A percentile compares a stretch with the other conserved stretches of the same genome.
Conservation (phyloP, 2,797 vertebrate genomes). For the Halcyon chelicuti region DNA sequence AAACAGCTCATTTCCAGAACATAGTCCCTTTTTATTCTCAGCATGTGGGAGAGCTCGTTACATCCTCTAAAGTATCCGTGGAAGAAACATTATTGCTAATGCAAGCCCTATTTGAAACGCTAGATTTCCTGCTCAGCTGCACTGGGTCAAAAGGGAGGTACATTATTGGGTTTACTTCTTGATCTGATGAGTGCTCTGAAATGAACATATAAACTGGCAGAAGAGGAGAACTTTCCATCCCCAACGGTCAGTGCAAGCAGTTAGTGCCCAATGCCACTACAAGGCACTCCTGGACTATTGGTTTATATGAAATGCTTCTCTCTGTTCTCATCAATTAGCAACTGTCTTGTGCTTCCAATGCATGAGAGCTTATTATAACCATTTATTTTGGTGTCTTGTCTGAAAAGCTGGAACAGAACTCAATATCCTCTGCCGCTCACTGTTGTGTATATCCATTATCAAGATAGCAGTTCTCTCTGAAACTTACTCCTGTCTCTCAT, state of each 20-base stretch:
- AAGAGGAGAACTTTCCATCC: background rate
- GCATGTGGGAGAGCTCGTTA: background rate
- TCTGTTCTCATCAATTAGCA: background rate
- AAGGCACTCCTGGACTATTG: background rate
- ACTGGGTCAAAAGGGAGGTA: background rate
- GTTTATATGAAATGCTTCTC: background rate
- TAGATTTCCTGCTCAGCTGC: background rate
- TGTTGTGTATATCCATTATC: background rate
- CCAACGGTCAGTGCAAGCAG: background rate
- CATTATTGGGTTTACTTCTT: background rate
- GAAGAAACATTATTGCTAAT: background rate
- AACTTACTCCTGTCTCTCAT: background rate
- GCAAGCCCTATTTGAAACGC: background rate
- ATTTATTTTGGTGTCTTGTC: conserved; percentile 25
- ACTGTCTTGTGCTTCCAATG: background rate
- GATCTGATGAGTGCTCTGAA: background rate
- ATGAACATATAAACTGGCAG: background rate
- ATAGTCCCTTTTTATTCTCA: background rate
- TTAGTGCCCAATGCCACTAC: background rate
- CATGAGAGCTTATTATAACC: conserved; percentile 21
- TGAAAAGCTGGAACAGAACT: conserved; percentile 17
- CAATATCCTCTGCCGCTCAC: background rate
- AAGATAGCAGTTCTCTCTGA: background rate
- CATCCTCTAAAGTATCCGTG: background rate
- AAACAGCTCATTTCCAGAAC: background rate